Percentiles rank a stretch among this genome's conserved stretches.
phyloP scores from a whole-genome alignment of 2,113 vertebrate species.

The Neotragus pygmaeus region DNA sequence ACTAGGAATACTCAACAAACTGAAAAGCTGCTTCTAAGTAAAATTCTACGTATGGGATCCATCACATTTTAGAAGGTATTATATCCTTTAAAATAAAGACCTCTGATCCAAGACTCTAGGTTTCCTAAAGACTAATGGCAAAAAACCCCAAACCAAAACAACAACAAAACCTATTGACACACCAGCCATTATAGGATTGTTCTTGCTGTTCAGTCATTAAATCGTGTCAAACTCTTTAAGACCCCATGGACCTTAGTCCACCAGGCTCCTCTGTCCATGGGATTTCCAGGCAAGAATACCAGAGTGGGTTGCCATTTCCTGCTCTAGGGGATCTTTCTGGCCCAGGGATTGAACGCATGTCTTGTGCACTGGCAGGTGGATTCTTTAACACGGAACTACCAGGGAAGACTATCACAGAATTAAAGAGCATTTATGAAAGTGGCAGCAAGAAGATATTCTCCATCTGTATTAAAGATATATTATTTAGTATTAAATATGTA shows the following conservation, averaged over 20 bases:
- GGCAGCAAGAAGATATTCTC: not conserved
- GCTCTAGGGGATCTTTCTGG: not conserved
- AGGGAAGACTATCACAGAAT: not conserved
- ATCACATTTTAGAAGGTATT: not conserved
- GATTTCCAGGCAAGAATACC: not conserved
- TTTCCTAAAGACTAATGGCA: conserved; percentile 10
- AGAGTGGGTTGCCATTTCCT: not conserved
- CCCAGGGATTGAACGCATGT: not conserved
- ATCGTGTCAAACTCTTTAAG: not conserved
- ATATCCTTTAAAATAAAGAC: conserved; percentile 10
- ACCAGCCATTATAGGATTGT: not conserved
- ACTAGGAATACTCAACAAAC: not conserved
- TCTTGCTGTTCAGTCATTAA: not conserved
- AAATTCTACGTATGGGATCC: not conserved
- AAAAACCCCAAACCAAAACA: not conserved
- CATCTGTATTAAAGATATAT: not conserved
- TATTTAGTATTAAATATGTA: not conserved
- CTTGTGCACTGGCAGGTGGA: not conserved
- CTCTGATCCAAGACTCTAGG: not conserved
- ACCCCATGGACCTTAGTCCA: not conserved
- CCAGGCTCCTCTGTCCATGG: not conserved
- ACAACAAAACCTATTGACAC: not conserved
- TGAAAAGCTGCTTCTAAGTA: not conserved
- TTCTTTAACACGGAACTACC: not conserved
- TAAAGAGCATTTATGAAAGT: not conserved